Conservation (phyloP, 37 sponge, comb jelly and placozoan genomes). For the Aplysina aerophoba region DNA sequence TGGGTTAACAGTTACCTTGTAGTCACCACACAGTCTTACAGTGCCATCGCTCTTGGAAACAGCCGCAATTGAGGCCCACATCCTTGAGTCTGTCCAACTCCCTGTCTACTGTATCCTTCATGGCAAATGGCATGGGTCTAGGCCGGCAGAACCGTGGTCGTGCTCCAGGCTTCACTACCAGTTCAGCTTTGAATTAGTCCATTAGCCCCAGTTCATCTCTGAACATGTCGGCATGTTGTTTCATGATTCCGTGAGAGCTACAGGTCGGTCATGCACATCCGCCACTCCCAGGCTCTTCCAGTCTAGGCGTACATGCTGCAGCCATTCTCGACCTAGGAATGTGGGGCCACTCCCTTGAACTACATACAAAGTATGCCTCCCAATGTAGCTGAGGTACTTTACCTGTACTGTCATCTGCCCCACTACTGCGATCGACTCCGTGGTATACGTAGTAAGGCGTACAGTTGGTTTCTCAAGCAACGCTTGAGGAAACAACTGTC, state of each 20-base stretch:
- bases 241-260: background rate
- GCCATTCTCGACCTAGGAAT: background rate
- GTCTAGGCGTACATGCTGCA: background rate
- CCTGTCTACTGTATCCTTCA: background rate
- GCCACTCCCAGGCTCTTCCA: background rate
- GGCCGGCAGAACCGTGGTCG: background rate
- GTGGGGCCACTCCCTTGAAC: background rate
- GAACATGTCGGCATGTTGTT: background rate
- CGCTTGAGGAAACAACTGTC: too few relatives aligned
- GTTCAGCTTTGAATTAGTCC: background rate
- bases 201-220: background rate
- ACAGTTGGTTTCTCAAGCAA: too few relatives aligned
- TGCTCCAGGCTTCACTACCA: background rate
- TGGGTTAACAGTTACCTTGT: background rate
- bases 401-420: too few relatives aligned
- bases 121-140: background rate
- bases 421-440: too few relatives aligned
- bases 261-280: background rate
- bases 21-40: background rate
- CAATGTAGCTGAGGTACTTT: background rate
- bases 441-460: too few relatives aligned
- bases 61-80: background rate
- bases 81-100: background rate
- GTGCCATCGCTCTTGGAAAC: background rate
- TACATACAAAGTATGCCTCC: background rate